A percentile compares a stretch with the other conserved stretches of the same genome.
phyloP scores from a whole-genome alignment of 92 coral and sea anemone genomes.

The Actinostola sp. region DNA sequence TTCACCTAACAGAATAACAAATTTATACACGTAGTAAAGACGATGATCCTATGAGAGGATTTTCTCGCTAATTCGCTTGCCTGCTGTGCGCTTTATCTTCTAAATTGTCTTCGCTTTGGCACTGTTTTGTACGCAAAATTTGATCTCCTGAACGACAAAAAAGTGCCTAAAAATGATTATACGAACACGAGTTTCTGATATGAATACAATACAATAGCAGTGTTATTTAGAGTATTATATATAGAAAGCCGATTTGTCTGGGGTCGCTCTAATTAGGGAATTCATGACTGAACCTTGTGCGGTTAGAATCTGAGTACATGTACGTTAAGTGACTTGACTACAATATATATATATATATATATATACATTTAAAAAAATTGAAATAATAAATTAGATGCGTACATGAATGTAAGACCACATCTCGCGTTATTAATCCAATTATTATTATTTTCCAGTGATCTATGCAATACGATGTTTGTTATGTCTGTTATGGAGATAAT shows the following conservation, averaged over 20 bases:
- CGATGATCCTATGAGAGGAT: not conserved
- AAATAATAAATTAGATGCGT: not conserved
- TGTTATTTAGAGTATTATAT: not conserved
- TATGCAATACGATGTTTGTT: not conserved
- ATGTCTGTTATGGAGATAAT: not conserved
- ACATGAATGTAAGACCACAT: not conserved
- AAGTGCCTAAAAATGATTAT: too few species aligned
- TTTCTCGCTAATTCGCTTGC: not conserved
- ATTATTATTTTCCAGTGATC: too few species aligned
- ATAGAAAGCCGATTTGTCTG: not conserved
- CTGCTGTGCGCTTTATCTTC: too few species aligned
- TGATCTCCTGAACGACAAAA: too few species aligned
- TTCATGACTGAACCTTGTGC: conserved; percentile 15
- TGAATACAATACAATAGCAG: too few species aligned
- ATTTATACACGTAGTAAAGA: not conserved
- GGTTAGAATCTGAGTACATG: conserved; percentile 3
- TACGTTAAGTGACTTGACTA: not conserved
- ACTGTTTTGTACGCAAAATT: too few species aligned
- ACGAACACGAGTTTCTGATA: not conserved
- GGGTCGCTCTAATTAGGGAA: conserved; percentile 8
- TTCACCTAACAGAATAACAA: not conserved
- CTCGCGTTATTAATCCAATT: not conserved
- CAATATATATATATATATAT: not conserved
- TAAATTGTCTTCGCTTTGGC: too few species aligned
- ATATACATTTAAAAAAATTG: not conserved